Evolutionary conservation across 30 jellyfish, hydroid and myxozoan species (phyloP), one percentile per base, ranked within the genome.

Genomic region (Cassiopea xamachana): DNA sequence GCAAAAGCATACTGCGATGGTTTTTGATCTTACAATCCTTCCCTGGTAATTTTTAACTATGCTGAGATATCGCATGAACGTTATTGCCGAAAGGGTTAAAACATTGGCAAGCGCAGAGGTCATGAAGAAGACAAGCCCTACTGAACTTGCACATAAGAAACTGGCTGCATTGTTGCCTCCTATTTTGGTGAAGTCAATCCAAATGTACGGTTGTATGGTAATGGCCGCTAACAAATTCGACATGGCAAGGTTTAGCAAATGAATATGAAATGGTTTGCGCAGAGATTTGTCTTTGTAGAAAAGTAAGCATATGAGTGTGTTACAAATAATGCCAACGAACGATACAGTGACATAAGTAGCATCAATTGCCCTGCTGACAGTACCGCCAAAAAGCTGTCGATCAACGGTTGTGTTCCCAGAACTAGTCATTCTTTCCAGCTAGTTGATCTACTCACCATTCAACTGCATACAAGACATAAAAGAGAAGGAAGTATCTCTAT

Each of bases 111-210:
- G 0, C 10, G n/a, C 55, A 19, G 48, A 71, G 55, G 0, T 1
- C 80, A 71, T 71, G 39, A 71, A 71, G 15, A 71, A 71, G 55
- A 71, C n/a, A 1, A 71, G 80, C 18, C 80, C 80, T 18, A 71
- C 80, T 16, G 80, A 1, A 18, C 0, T 43, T 1, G 80, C 80
- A 43, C 80, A 71, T n/a, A 12, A 10, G 51, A 71, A 71, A 1
- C 80, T 55, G 1, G 80, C 39, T 2, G 18, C 58, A n/a, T 16
- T 71, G 13, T 73, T 27, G 55, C 10, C 55, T 73, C 19, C 60
- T 9, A 71, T 1, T 71, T 17, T 19, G 6, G 80, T 18, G 80
- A 71, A 19, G 39, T 71, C 80, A 1, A 71, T 71, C 80, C 80
- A 71, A 19, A 71, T 27, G 15, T 1, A 71, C 14, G 80, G 80